These are phyloP conservation scores for Heterodera carotae DNA, from an alignment of 1,140 invertebrate species.

Conservation along the genomic window DNA sequence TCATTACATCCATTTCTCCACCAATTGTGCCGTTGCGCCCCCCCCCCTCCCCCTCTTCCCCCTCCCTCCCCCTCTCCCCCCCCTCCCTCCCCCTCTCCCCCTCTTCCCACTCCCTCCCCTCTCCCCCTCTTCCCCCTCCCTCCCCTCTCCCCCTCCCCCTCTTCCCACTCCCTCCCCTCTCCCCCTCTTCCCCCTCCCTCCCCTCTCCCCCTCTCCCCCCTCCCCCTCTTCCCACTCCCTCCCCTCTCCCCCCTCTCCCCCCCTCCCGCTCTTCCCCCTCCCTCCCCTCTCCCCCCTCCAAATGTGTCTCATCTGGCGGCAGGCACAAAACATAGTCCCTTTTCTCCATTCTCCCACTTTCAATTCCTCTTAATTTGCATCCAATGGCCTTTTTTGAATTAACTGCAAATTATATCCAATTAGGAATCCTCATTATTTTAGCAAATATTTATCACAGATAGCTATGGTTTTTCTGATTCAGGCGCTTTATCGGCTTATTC, in stretches of 20 bases:
- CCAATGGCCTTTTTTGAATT: neutral
- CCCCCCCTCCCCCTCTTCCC: too few species aligned
- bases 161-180: neutral
- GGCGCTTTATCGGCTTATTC: slow-evolving; percentile 2
- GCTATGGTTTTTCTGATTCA: slow-evolving; percentile 10
- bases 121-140: too few species aligned
- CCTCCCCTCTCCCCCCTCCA: too few species aligned
- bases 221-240: too few species aligned
- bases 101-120: too few species aligned
- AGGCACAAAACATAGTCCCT: neutral
- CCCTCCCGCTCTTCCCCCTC: too few species aligned
- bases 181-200: neutral
- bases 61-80: too few species aligned
- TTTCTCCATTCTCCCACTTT: neutral
- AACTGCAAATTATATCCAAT: neutral
- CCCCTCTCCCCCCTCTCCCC: neutral
- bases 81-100: too few species aligned
- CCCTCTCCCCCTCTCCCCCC: too few species aligned
- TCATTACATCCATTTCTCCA: too few species aligned
- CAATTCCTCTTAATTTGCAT: neutral
- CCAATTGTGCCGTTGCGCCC: neutral
- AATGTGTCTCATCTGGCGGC: neutral
- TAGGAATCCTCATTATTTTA: neutral
- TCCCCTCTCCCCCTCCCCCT: neutral
- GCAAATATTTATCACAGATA: neutral